Percentiles rank a stretch among this genome's conserved stretches.
phyloP scores from a whole-genome alignment of 2,113 vertebrate species.

The Hypocryptadius cinnamomeus region DNA sequence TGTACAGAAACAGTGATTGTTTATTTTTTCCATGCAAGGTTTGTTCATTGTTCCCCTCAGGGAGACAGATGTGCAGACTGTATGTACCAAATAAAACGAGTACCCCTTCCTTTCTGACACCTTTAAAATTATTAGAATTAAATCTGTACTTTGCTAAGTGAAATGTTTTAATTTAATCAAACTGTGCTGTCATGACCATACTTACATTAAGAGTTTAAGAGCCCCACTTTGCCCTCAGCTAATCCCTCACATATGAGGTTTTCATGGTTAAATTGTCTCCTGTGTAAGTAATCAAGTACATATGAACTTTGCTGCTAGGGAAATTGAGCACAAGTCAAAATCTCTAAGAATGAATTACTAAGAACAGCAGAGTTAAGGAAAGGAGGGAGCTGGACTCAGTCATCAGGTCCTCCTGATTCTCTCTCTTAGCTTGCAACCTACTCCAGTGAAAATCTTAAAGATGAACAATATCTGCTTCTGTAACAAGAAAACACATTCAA shows the following conservation, averaged over 20 bases:
- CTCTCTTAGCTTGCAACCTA: neutral
- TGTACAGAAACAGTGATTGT: neutral
- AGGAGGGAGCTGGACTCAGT: neutral
- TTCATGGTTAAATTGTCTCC: conserved; percentile 42
- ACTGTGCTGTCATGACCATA: conserved; percentile 14
- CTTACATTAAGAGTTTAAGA: conserved; percentile 19
- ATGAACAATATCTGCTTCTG: neutral
- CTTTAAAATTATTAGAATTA: conserved; percentile 14
- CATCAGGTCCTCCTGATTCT: neutral
- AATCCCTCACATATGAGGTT: conserved; percentile 26
- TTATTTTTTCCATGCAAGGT: neutral
- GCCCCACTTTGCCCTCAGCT: conserved; percentile 25
- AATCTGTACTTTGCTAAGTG: conserved; percentile 15
- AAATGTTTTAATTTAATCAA: conserved; percentile 44
- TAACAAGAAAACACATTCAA: neutral
- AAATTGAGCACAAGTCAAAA: conserved; percentile 15
- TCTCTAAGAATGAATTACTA: neutral
- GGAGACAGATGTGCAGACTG: neutral
- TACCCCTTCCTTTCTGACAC: neutral
- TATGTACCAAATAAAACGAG: neutral
- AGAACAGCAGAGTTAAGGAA: neutral
- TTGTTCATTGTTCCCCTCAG: neutral
- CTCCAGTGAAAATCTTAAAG: neutral
- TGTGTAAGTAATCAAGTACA: conserved; percentile 47
- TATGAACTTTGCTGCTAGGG: conserved; percentile 27